Conservation (phyloP, 1,140 invertebrate genomes). For the Caenorhabditis inopinata region DNA sequence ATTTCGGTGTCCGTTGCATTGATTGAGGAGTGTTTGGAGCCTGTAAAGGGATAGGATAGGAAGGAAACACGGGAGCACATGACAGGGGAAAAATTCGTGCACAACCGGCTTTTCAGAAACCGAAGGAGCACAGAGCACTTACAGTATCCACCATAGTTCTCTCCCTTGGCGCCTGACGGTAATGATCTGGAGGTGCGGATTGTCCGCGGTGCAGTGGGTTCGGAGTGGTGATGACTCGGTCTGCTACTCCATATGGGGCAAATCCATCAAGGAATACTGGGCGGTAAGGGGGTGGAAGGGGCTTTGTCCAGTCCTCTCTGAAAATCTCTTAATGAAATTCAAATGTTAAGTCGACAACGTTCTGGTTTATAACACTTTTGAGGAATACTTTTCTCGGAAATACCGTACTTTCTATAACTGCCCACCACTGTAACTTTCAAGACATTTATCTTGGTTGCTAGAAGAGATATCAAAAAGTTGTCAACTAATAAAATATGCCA, state of each 20-base stretch:
- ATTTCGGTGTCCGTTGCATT: neutral
- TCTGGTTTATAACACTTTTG: no score
- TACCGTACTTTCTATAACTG: no score
- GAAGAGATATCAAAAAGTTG: no score
- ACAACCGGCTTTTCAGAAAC: no score
- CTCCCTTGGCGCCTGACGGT: conserved; percentile 31
- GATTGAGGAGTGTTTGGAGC: conserved; percentile 38
- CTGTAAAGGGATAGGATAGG: conserved; percentile 30
- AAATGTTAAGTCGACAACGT: neutral
- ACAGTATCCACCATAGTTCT: conserved; percentile 36
- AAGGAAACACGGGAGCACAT: neutral
- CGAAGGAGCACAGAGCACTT: neutral
- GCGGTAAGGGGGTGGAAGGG: conserved; percentile 66
- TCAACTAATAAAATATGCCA: no score
- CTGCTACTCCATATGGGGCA: conserved; percentile 66
- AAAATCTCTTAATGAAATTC: conserved; percentile 42
- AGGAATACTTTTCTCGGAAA: no score
- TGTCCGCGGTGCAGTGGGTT: conserved; percentile 41
- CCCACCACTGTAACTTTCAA: no score
- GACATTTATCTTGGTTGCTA: no score
- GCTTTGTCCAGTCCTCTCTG: conserved; percentile 68
- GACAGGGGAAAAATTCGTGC: neutral
- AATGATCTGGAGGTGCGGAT: conserved; percentile 40
- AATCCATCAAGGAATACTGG: conserved; percentile 69
- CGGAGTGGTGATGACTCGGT: conserved; percentile 22